phyloP scores from a whole-genome alignment of 2,113 vertebrate genomes.

The Passer domesticus region DNA sequence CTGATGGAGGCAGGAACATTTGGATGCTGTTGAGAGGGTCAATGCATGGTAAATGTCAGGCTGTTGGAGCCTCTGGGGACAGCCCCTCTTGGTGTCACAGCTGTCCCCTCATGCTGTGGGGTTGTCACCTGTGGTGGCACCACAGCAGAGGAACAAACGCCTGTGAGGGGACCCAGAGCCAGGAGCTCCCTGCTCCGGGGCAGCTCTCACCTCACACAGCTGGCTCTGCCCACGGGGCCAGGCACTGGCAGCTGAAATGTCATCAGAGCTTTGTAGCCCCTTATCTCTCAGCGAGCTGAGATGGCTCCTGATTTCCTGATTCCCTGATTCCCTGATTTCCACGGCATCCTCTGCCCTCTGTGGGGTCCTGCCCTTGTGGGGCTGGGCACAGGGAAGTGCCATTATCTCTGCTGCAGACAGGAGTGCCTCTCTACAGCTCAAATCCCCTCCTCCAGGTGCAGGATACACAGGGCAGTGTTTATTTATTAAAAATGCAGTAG shows the following conservation, averaged over 20 bases:
- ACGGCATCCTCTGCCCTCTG: background rate
- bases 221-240: background rate
- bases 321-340: background rate
- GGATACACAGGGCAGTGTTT: background rate
- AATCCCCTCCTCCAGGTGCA: background rate
- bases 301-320: background rate
- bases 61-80: background rate
- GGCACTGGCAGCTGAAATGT: background rate
- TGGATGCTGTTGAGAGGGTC: background rate
- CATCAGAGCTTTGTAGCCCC: background rate
- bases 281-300: background rate
- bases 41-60: background rate
- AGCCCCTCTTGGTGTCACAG: background rate
- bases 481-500: background rate
- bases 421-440: accelerated
- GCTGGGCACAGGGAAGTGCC: background rate
- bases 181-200: background rate
- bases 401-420: background rate
- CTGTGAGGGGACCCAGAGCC: background rate
- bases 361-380: background rate
- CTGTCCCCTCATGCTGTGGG: background rate
- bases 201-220: background rate
- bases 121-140: background rate
- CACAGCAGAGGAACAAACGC: background rate
- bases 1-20: background rate